These are phyloP conservation scores for Chitala chitala DNA, from an alignment of 2,113 vertebrate species.

Conservation along the genomic window DNA sequence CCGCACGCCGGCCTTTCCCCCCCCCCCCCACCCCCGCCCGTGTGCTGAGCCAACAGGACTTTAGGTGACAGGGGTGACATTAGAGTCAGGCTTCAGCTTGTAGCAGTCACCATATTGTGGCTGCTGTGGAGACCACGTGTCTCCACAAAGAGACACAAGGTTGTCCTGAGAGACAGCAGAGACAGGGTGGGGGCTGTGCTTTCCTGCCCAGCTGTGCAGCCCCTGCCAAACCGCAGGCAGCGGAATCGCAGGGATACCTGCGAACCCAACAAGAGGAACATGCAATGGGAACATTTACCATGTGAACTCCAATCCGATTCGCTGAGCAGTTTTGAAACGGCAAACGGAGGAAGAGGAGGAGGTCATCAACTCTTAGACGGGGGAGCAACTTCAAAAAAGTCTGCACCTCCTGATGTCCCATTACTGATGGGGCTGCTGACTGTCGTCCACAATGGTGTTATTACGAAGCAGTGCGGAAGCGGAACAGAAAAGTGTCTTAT, in stretches of 20 bases:
- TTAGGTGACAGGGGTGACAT: background rate
- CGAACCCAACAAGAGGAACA: no score
- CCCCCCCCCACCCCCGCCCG: no score
- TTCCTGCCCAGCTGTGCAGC: no score
- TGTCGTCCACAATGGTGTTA: conserved; percentile 44
- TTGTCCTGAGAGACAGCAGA: no score
- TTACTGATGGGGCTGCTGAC: conserved; percentile 38
- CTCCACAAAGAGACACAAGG: no score
- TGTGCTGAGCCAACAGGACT: background rate
- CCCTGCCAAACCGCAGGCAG: no score
- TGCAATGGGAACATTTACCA: no score
- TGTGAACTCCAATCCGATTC: background rate
- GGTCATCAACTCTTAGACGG: background rate
- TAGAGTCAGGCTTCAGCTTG: background rate
- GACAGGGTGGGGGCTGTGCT: no score
- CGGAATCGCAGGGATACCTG: no score
- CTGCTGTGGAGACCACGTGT: no score
- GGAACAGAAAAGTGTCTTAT: conserved; percentile 41
- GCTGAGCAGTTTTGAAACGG: background rate
- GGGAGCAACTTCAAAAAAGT: conserved; percentile 1
- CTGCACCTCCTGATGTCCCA: conserved; percentile 31
- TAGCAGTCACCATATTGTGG: background rate
- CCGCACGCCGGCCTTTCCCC: no score
- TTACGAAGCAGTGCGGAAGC: conserved; percentile 48
- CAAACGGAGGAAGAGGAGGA: conserved; percentile 5